phyloP scores from a whole-genome alignment of 2,888 invertebrate species.

The Choristoneura rosaceana region DNA sequence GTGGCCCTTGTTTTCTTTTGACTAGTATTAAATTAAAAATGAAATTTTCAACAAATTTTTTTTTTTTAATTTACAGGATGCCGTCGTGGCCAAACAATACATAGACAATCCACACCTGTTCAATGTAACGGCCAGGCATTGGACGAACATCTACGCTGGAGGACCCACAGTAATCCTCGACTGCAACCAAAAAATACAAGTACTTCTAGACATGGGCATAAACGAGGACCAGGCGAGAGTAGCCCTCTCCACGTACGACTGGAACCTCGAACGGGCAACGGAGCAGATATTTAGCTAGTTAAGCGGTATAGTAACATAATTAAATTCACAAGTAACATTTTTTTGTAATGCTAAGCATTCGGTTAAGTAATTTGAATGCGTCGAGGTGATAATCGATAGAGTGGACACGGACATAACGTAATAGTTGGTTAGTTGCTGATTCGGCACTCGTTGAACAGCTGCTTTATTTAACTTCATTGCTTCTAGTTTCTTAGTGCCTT shows the following conservation, averaged over 20 bases:
- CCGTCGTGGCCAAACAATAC: slow-evolving; percentile 98
- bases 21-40: too few relatives aligned
- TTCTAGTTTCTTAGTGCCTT: too few relatives aligned
- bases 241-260: slow-evolving; percentile 95
- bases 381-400: too few relatives aligned
- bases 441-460: too few relatives aligned
- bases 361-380: slow-evolving; percentile 21
- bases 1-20: too few relatives aligned
- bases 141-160: slow-evolving; percentile 97
- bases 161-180: slow-evolving; percentile 87
- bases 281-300: slow-evolving; percentile 86
- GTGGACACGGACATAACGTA: too few relatives aligned
- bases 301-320: slow-evolving; percentile 29
- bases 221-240: slow-evolving; percentile 95
- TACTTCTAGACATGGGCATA: slow-evolving; percentile 97
- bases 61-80: slow-evolving; percentile 88
- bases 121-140: slow-evolving; percentile 96
- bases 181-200: slow-evolving; percentile 94
- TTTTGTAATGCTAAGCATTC: slow-evolving; percentile 41
- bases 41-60: too few relatives aligned
- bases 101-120: slow-evolving; percentile 95
- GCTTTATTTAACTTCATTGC: too few relatives aligned
- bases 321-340: slow-evolving; percentile 33
- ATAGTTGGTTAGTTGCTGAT: too few relatives aligned
- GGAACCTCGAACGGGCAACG: slow-evolving; percentile 96